Percentiles rank a stretch among this genome's conserved stretches.
phyloP scores from a whole-genome alignment of 2,797 vertebrate species.

The Mus caroli region DNA sequence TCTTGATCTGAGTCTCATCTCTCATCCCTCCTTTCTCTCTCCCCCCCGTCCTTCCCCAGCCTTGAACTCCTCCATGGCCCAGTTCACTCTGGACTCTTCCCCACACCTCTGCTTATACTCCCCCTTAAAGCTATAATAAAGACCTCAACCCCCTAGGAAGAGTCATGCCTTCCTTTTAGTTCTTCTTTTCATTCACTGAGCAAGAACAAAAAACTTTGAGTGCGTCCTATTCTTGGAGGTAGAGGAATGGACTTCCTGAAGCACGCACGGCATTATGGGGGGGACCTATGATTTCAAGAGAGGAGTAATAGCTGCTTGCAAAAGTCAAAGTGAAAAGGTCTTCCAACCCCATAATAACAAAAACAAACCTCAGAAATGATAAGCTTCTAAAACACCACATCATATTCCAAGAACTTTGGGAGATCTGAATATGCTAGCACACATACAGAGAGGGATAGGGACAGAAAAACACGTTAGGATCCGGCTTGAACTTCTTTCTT shows the following conservation, averaged over 20 bases:
- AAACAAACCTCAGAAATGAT: background rate
- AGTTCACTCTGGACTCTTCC: background rate
- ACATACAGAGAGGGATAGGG: background rate
- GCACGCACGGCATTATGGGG: background rate
- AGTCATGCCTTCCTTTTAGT: background rate
- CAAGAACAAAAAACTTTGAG: slow-evolving; percentile 39
- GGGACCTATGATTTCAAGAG: slow-evolving; percentile 31
- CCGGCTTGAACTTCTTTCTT: slow-evolving; percentile 43
- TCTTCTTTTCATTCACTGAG: slow-evolving; percentile 27
- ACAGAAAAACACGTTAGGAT: background rate
- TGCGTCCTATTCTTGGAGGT: background rate
- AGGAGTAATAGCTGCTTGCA: slow-evolving; percentile 63
- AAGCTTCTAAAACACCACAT: slow-evolving; percentile 19
- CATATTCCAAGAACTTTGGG: slow-evolving; percentile 47
- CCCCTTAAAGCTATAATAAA: background rate
- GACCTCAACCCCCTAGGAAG: background rate
- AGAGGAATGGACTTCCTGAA: slow-evolving; percentile 55
- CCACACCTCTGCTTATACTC: too few species aligned
- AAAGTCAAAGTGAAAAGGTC: slow-evolving; percentile 43
- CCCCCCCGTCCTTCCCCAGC: too few species aligned
- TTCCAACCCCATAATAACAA: slow-evolving; percentile 32
- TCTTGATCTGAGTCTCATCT: background rate
- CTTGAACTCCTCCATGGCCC: background rate
- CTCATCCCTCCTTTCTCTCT: background rate
- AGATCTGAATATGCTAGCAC: slow-evolving; percentile 2